A percentile compares a stretch with the other conserved stretches of the same genome.
Conservation (phyloP, 2,113 vertebrate genomes). For the Perccottus glenii region DNA sequence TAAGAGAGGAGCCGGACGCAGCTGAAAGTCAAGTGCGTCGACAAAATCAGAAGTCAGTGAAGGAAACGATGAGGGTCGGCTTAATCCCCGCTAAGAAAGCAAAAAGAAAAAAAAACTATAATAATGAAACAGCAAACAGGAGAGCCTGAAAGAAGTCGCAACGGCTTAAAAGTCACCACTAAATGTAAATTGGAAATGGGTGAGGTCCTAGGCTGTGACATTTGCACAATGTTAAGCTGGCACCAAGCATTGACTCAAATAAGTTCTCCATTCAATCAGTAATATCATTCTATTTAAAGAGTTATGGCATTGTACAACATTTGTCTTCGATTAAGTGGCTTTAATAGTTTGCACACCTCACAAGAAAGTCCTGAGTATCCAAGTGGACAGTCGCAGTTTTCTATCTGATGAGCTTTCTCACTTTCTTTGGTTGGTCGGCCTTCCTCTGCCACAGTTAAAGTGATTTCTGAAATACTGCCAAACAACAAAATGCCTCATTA, state of each 20-base stretch:
- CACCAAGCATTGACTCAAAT: slow-evolving; percentile 6
- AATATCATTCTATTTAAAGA: background rate
- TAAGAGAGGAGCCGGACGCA: slow-evolving; percentile 46
- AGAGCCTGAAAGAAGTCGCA: slow-evolving; percentile 19
- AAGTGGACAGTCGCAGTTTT: slow-evolving; percentile 88
- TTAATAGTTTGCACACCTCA: slow-evolving; percentile 80
- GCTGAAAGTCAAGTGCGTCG: slow-evolving; percentile 63
- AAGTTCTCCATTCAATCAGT: background rate
- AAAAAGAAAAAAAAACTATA: slow-evolving; percentile 15
- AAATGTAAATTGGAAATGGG: slow-evolving; percentile 50
- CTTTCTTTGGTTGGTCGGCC: slow-evolving; percentile 76
- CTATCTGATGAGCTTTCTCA: slow-evolving; percentile 85
- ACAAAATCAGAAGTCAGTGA: slow-evolving; percentile 51
- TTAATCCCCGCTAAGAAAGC: slow-evolving; percentile 47
- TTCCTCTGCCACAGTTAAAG: slow-evolving; percentile 86
- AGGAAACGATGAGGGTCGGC: slow-evolving; percentile 43
- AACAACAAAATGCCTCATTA: background rate
- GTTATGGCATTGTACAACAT: no score
- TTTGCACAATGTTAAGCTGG: slow-evolving; percentile 4
- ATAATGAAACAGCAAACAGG: slow-evolving; percentile 10
- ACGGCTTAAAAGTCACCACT: slow-evolving; percentile 49
- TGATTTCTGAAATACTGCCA: slow-evolving; percentile 94
- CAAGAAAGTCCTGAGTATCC: slow-evolving; percentile 95
- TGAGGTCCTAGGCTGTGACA: slow-evolving; percentile 33
- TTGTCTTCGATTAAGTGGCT: background rate